Evolutionary conservation across 2,113 vertebrate genomes (phyloP).

Genomic region (Hucho hucho): DNA sequence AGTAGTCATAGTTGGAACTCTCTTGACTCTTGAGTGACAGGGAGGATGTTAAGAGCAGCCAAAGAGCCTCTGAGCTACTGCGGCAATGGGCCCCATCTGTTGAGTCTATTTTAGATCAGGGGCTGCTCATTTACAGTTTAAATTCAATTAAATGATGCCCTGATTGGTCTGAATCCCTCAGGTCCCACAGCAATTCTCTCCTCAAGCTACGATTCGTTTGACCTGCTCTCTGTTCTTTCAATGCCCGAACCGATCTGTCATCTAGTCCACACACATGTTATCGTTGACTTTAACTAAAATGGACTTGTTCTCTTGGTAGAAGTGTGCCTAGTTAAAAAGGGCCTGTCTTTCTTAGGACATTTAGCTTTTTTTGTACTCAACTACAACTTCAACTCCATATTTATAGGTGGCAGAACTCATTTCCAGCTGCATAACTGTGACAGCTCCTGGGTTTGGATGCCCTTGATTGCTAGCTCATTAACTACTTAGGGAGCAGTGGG

Average conservation of each 20-base stretch:
- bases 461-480: too few species aligned
- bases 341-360: too few species aligned
- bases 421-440: too few species aligned
- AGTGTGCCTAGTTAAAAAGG: too few species aligned
- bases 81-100: constrained; percentile 12
- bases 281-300: too few species aligned
- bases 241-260: background rate
- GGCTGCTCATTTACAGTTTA: constrained; percentile 28
- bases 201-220: too few species aligned
- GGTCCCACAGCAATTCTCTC: constrained; percentile 1
- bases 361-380: too few species aligned
- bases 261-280: background rate
- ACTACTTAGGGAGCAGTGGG: too few species aligned
- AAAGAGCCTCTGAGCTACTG: background rate
- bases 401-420: too few species aligned
- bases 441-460: too few species aligned
- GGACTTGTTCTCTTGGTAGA: too few species aligned
- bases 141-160: constrained; percentile 26
- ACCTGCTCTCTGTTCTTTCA: background rate
- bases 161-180: constrained; percentile 24
- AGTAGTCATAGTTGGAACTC: background rate
- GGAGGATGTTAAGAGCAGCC: background rate
- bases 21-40: constrained; percentile 5
- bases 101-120: constrained; percentile 24
- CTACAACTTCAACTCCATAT: too few species aligned